A percentile compares a stretch with the other conserved stretches of the same genome.
Conservation (phyloP, 2,797 vertebrate genomes). For the Phyllotis vaccarum region DNA sequence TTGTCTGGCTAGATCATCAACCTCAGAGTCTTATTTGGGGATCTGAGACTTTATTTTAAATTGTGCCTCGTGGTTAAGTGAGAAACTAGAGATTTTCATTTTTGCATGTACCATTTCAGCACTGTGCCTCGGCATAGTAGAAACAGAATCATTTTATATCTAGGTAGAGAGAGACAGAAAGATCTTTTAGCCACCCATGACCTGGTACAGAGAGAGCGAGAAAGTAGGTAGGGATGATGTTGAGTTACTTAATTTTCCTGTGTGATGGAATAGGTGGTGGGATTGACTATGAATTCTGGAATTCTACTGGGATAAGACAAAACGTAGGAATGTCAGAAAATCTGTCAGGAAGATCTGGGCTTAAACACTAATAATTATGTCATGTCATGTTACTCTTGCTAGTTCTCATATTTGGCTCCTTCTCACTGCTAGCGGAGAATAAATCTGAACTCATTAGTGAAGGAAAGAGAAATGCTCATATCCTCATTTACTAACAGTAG, state of each 20-base stretch:
- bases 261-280: background rate
- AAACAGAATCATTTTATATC: background rate
- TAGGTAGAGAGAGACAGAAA: background rate
- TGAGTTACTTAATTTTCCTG: background rate
- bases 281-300: background rate
- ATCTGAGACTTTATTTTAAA: background rate
- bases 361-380: background rate
- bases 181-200: background rate
- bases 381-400: background rate
- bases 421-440: background rate
- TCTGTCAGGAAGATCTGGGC: background rate
- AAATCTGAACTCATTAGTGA: background rate
- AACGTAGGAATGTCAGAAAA: background rate
- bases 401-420: background rate
- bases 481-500: background rate
- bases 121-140: background rate
- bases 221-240: background rate
- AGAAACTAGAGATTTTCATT: background rate
- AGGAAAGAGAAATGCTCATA: background rate
- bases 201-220: background rate
- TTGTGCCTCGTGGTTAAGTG: background rate
- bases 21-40: background rate
- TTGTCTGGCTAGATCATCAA: rapidly evolving
- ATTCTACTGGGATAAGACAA: background rate
- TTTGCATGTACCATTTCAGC: background rate